Base-by-base conservation (phyloP, 1,140 invertebrate species). In the Harpegnathos saltator region DNA sequence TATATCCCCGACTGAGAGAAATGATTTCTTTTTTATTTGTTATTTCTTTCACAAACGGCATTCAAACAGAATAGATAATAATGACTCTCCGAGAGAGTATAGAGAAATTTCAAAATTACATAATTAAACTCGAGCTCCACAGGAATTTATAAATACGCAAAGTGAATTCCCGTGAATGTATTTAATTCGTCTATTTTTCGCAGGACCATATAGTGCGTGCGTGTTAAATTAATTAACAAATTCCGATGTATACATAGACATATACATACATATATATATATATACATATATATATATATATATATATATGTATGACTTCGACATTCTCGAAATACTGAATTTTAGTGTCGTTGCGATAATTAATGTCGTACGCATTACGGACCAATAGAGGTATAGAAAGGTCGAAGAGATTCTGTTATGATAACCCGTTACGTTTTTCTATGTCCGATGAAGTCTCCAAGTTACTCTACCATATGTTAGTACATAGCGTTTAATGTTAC, bases 381-480 rank as follows among this genome's bases (percentile, higher is more conserved):
- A 87, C 86, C 86, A 87, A 87, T 85, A 84, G 83, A 15, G 19
- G 14, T 87, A 83, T 33, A 52, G 52, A 58, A 83, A 61, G 71
- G 48, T 78, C 62, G 22, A 87, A 65, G 24, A 75, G 24, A 75
- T 19, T 29, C 56, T 72, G 33, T 72, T 56, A 72, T 5, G 52
- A 65, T 72, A 77, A 59, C 26, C 52, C 84, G 66, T 80, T 80
- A 38, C 54, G 62, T 78, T 84, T 44, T 38, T 83, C 24, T 66
- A 66, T 61, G 54, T 73, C 78, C 69, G 75, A 73, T 72, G 83
- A 50, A 38, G n/a, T 48, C 63, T 38, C 24, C 17, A 72, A 62
- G 52, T 84, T 69, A 33, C 29, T 77, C 17, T 69, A 61, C 52
- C 7, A n/a, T 61, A 54, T 24, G 61, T 38, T 50, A 62, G 68